phyloP scores from a whole-genome alignment of 2,888 invertebrate genomes.

The Theretra japonica region DNA sequence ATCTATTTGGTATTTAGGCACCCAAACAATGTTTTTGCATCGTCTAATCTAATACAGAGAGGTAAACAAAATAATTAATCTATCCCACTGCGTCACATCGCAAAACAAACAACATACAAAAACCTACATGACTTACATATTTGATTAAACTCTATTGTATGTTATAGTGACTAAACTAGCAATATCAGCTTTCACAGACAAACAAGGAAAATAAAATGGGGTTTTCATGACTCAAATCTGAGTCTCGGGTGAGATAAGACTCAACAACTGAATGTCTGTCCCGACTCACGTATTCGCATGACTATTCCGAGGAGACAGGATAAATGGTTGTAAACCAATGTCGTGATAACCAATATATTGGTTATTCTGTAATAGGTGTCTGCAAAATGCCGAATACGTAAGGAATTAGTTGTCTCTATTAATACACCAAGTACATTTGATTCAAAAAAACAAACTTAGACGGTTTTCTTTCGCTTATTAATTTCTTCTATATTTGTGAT shows the following conservation, averaged over 20 bases:
- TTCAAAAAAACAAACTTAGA: no score
- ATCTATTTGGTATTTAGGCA: no score
- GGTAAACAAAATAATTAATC: no score
- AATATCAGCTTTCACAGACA: neutral
- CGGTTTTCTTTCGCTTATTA: no score
- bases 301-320: neutral
- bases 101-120: neutral
- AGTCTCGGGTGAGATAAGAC: neutral
- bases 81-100: neutral
- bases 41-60: no score
- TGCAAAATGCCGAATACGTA: no score
- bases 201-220: conserved; percentile 2
- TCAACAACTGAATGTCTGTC: conserved; percentile 16
- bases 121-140: neutral
- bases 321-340: no score
- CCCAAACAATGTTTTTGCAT: no score
- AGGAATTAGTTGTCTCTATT: no score
- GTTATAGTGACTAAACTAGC: conserved; percentile 6
- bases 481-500: no score
- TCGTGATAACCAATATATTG: no score
- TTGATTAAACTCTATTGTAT: neutral
- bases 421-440: no score
- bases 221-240: conserved; percentile 16
- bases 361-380: neutral
- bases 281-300: neutral